Percentiles rank a stretch among this genome's conserved stretches.
Evolutionary conservation across 2,888 invertebrate genomes (phyloP).

Genomic region (Resseliella maxima): DNA sequence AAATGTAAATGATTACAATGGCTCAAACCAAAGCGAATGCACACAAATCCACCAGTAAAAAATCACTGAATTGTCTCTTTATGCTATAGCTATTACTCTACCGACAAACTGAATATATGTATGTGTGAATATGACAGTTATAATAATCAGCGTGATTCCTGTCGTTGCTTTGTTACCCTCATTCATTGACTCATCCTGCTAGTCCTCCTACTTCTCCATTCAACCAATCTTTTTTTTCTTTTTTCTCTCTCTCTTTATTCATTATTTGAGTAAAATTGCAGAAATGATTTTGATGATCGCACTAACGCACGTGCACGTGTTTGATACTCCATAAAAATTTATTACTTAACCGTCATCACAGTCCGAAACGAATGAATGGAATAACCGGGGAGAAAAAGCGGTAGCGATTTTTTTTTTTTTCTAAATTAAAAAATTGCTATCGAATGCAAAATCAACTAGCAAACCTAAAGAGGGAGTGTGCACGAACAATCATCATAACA

Average conservation of each 20-base stretch:
- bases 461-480: background rate
- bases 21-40: background rate
- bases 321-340: conserved; percentile 51
- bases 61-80: background rate
- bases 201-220: background rate
- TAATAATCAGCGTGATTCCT: conserved; percentile 41
- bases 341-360: conserved; percentile 2
- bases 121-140: background rate
- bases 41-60: background rate
- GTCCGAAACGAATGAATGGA: background rate
- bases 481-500: background rate
- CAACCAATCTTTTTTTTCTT: background rate
- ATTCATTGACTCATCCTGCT: background rate
- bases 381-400: background rate
- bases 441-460: conserved; percentile 18
- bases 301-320: conserved; percentile 43
- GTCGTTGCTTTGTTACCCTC: conserved; percentile 13
- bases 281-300: conserved; percentile 40
- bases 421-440: conserved; percentile 15
- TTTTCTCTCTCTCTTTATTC: too few species aligned
- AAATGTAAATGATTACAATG: background rate
- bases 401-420: conserved; percentile 31
- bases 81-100: background rate
- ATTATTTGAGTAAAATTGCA: conserved; percentile 3
- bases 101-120: background rate